These are phyloP conservation scores for Thecocarcelia acutangulata DNA, from an alignment of 2,888 invertebrate genomes.

Conservation along the genomic window DNA sequence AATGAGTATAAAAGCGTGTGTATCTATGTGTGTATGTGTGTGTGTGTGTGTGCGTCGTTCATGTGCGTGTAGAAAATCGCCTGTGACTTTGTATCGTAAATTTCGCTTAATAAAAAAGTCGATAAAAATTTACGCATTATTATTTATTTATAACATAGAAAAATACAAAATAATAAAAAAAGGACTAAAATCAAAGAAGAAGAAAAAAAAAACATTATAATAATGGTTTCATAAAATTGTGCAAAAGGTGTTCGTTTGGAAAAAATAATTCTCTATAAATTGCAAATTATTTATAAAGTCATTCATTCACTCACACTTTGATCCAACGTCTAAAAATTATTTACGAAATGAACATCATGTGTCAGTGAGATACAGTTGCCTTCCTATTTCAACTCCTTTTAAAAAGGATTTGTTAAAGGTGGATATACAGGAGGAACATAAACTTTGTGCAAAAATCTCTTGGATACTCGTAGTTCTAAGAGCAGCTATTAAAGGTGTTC, in stretches of 20 bases:
- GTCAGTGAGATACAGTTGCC: background rate
- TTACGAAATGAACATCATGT: conserved; percentile 52
- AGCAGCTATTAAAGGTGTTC: background rate
- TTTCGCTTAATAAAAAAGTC: conserved; percentile 55
- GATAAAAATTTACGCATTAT: conserved; percentile 67
- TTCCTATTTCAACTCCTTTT: conserved; percentile 8
- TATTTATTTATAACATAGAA: conserved; percentile 63
- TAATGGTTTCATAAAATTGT: conserved; percentile 48
- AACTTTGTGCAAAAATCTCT: too few relatives aligned
- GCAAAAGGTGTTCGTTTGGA: conserved; percentile 61
- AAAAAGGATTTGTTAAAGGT: conserved; percentile 16
- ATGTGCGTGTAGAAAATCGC: conserved; percentile 15
- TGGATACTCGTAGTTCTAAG: too few relatives aligned
- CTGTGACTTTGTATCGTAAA: conserved; percentile 24
- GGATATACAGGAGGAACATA: background rate
- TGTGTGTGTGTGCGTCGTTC: background rate
- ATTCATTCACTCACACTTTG: conserved; percentile 23
- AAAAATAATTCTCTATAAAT: conserved; percentile 42
- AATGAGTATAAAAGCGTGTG: background rate
- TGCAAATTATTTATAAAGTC: conserved; percentile 53
- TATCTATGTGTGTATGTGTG: background rate
- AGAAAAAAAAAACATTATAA: conserved; percentile 21
- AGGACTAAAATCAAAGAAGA: background rate
- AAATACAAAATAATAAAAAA: conserved; percentile 3
- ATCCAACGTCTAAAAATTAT: conserved; percentile 32